Conservation (phyloP, 2,113 vertebrate species). For the Myxocyprinus asiaticus region DNA sequence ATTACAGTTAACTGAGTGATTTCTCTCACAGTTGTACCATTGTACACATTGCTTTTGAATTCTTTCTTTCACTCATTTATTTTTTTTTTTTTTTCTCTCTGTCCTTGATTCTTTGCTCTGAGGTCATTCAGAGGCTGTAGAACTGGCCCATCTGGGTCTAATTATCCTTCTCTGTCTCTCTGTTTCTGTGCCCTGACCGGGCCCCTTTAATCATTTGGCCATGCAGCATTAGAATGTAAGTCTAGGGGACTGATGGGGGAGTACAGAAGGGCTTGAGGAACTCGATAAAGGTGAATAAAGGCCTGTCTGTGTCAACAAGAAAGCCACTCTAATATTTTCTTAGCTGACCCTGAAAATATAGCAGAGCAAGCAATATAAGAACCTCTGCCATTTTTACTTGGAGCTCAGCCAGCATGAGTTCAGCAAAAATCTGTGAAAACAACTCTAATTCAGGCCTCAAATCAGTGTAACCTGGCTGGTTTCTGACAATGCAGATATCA, state of each 20-base stretch:
- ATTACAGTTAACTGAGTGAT: background rate
- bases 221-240: conserved; percentile 69
- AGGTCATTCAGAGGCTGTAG: conserved; percentile 54
- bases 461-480: background rate
- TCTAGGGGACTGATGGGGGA: conserved; percentile 51
- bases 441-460: background rate
- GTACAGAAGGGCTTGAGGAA: conserved; percentile 65
- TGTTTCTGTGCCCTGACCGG: conserved; percentile 61
- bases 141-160: conserved; percentile 45
- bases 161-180: conserved; percentile 44
- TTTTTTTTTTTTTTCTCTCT: conserved; percentile 56
- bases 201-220: conserved; percentile 76
- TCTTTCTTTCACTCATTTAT: background rate
- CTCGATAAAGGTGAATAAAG: conserved; percentile 65
- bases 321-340: conserved; percentile 63
- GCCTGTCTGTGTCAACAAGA: conserved; percentile 63
- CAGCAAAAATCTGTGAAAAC: background rate
- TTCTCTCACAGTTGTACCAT: background rate
- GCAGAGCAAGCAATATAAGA: conserved; percentile 29
- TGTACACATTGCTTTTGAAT: conserved; percentile 23
- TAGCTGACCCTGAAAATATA: conserved; percentile 65
- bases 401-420: conserved; percentile 17
- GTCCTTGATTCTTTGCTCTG: conserved; percentile 59
- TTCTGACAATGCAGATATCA: conserved; percentile 3
- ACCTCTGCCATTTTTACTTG: background rate